phyloP scores from a whole-genome alignment of 2,113 vertebrate genomes.

The Apus apus region DNA sequence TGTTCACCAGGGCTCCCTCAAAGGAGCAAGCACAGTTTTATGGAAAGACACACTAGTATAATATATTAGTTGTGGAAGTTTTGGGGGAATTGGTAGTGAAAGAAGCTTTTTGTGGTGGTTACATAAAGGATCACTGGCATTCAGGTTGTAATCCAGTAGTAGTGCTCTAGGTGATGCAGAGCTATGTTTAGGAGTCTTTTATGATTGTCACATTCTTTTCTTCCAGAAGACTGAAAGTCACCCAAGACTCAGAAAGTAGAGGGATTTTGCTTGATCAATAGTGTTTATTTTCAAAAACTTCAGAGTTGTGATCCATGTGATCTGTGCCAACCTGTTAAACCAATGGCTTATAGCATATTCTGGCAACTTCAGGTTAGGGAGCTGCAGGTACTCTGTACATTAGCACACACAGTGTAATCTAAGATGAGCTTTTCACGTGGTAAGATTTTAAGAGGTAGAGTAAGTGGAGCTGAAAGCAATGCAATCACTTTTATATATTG shows the following conservation, averaged over 20 bases:
- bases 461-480: background rate
- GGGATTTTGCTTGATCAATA: background rate
- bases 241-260: background rate
- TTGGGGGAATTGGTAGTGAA: background rate
- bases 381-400: background rate
- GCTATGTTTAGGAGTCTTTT: background rate
- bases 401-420: background rate
- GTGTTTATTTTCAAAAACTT: background rate
- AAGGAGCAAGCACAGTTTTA: background rate
- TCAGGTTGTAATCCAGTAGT: background rate
- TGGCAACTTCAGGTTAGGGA: background rate
- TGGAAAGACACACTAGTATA: background rate
- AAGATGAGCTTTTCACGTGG: background rate
- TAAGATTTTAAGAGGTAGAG: background rate
- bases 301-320: background rate
- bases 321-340: background rate
- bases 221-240: background rate
- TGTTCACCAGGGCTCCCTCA: background rate
- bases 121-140: background rate
- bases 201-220: background rate
- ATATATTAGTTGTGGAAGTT: background rate
- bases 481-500: background rate
- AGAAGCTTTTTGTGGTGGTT: background rate
- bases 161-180: background rate
- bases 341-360: background rate